Conservation (phyloP, 2,797 vertebrate species). For the Tachyglossus aculeatus region DNA sequence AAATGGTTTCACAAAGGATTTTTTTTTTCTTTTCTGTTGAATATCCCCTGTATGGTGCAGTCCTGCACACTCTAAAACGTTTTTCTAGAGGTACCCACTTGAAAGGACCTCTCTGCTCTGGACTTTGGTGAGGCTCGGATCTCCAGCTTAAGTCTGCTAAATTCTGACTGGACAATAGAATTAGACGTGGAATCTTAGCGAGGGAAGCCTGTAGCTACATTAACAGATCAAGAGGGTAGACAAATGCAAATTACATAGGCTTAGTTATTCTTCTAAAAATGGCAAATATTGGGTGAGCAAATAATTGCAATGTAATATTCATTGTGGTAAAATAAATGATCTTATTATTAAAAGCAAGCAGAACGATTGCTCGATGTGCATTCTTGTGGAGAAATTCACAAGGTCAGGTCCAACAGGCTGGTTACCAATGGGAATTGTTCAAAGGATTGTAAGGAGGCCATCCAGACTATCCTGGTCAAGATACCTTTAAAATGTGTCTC, state of each 20-base stretch:
- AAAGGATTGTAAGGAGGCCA: too few relatives aligned
- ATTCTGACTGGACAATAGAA: slow-evolving; percentile 37
- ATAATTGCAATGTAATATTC: background rate
- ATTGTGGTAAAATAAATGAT: background rate
- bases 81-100: slow-evolving; percentile 50
- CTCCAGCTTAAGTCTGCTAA: slow-evolving; percentile 8
- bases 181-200: slow-evolving; percentile 23
- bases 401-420: background rate
- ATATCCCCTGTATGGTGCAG: slow-evolving; percentile 42
- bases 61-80: slow-evolving; percentile 59
- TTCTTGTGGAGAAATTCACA: background rate
- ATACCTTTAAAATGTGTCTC: too few relatives aligned
- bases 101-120: slow-evolving; percentile 58
- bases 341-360: slow-evolving; percentile 7
- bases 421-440: background rate
- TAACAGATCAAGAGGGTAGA: background rate
- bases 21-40: slow-evolving; percentile 42
- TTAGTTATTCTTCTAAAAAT: slow-evolving; percentile 16
- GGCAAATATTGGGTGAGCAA: slow-evolving; percentile 3
- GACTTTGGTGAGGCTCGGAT: slow-evolving; percentile 37
- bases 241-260: background rate
- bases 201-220: slow-evolving; percentile 12
- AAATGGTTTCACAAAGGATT: slow-evolving; percentile 44
- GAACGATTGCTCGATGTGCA: background rate
- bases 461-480: too few relatives aligned